A percentile compares a stretch with the other conserved stretches of the same genome.
phyloP scores from a whole-genome alignment of 2,888 invertebrate species.

The Pseudococcus jackbeardsleyi region DNA sequence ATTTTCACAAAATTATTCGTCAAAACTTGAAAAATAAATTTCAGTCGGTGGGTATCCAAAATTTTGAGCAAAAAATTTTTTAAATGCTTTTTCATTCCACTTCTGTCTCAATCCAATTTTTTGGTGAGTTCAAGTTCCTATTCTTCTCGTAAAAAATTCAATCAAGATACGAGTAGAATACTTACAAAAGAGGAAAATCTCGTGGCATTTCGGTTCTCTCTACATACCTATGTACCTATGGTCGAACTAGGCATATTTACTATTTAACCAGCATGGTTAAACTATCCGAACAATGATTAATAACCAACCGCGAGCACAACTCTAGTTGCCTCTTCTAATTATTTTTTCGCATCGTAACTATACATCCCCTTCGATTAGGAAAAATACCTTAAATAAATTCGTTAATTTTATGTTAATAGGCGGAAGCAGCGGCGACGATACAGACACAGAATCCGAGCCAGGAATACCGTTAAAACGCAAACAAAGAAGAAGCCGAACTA shows the following conservation, averaged over 20 bases:
- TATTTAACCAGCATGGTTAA: neutral
- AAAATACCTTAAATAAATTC: slow-evolving; percentile 16
- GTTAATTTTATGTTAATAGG: slow-evolving; percentile 66
- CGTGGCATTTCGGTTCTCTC: neutral
- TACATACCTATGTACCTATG: too few relatives aligned
- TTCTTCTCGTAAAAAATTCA: neutral
- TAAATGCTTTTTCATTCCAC: too few relatives aligned
- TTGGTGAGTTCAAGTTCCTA: too few relatives aligned
- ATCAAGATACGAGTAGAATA: neutral
- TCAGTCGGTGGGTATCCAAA: too few relatives aligned
- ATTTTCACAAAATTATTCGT: too few relatives aligned
- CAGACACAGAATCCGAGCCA: slow-evolving; percentile 91
- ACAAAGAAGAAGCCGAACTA: slow-evolving; percentile 91
- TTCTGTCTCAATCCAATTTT: too few relatives aligned
- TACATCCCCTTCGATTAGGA: neutral
- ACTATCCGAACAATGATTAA: neutral
- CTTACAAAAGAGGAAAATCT: neutral
- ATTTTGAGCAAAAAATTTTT: too few relatives aligned
- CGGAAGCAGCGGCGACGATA: slow-evolving; percentile 75
- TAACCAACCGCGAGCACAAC: neutral
- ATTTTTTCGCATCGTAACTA: slow-evolving; percentile 3
- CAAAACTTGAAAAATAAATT: too few relatives aligned
- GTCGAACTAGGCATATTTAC: neutral
- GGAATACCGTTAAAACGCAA: slow-evolving; percentile 92
- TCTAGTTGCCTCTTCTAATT: neutral